Evolutionary conservation across 2,113 vertebrate genomes (phyloP).

Genomic region (Theristicus caerulescens): DNA sequence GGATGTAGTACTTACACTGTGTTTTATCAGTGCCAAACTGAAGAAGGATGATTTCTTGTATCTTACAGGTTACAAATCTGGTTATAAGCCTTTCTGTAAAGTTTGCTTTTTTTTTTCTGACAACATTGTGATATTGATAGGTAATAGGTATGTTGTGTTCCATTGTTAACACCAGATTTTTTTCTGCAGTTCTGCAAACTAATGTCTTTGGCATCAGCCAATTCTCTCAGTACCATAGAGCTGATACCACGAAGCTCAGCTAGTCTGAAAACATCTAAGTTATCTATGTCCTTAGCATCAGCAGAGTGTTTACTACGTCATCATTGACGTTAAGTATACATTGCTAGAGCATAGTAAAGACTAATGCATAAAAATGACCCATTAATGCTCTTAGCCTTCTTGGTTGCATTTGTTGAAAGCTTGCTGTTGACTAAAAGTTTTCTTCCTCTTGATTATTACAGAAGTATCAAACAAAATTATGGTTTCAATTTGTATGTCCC

Average conservation of each 20-base stretch:
- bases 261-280: neutral
- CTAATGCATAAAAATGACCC: neutral
- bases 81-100: neutral
- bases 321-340: neutral
- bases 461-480: neutral
- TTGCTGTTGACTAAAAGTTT: neutral
- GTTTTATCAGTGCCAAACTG: neutral
- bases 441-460: neutral
- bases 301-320: neutral
- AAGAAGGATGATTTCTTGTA: neutral
- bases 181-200: neutral
- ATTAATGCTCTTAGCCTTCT: neutral
- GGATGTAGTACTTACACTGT: neutral
- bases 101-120: neutral
- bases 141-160: neutral
- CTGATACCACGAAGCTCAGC: neutral
- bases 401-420: neutral
- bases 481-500: neutral
- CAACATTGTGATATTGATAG: neutral
- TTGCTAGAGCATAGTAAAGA: neutral
- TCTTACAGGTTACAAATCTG: neutral
- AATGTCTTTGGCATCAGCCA: neutral
- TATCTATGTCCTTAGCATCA: neutral
- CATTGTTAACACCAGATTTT: neutral
- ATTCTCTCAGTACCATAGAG: neutral